Evolutionary conservation across 2,113 vertebrate species (phyloP), one percentile per base, ranked within the genome.

Genomic region (Neoarius graeffei): DNA sequence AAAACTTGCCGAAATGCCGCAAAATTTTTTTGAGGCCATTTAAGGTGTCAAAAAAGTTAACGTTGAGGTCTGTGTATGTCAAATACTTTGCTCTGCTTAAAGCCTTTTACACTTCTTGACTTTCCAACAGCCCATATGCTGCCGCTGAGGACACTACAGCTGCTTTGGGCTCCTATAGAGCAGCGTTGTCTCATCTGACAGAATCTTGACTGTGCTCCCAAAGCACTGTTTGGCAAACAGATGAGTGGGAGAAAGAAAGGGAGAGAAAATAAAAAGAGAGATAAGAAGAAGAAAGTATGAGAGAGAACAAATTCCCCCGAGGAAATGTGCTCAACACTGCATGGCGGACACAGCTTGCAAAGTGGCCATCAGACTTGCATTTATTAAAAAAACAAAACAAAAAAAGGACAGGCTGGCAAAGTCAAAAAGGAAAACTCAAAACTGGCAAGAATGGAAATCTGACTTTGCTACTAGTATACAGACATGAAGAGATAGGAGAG

Each of bases 101-200:
- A 85, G 48, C 7, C 81, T n/a, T 48, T 60, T 84, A 11, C 52
- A 20, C 30, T 30, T 5, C 52, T n/a, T 48, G 25, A 23, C 60
- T 60, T 64, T 27, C 20, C 7, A 23, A 57, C 48, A 77, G 19
- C 23, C 50, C 30, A 60, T 13, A 62, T 82, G 35, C 83, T 80
- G 71, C 71, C 81, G 60, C 77, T 42, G 62, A 42, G 13, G 5
- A 81, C 20, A 9, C 84, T 60, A 1, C 56, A 48, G n/a, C 15
- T 27, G 59, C 60, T 71, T 60, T 83, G 71, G 57, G 30, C 48
- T 62, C 25, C 86, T 81, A 56, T 11, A n/a, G 69, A 73, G 23
- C 3, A 66, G 67, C n/a, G 59, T 88, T 88, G 25, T 67, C 60
- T 73, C 81, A 79, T 74, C 79, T 80, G 84, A 79, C 83, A 88